Evolutionary conservation across 1,140 invertebrate species (phyloP), one percentile per base, ranked within the genome.

Genomic region (Anoplophora glabripennis): DNA sequence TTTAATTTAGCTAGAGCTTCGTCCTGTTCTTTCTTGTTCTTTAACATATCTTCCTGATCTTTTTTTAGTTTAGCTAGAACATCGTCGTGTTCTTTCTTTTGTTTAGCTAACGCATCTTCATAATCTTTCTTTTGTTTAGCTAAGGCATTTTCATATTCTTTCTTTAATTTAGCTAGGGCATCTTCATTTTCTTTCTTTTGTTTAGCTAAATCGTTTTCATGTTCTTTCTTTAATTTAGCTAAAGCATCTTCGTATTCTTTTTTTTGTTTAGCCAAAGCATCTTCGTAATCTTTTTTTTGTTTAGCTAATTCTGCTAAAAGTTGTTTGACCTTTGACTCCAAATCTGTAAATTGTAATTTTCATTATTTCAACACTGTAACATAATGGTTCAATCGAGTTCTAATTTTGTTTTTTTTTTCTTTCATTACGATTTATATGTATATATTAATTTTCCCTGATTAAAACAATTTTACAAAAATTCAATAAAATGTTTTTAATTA

Each of bases 1-100:
- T 57, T 64, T 33, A 61, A 37, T 28, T 48, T 52, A 10, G 40
- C 12, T 15, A 49, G 55, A 9, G 55, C 61, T 1, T 28, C 14
- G 17, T 61, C 58, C 4, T 55, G 51, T 41, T 64, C n/a, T 15
- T 21, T 28, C 11, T 10, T 47, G 11, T 47, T 18, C 45, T 12
- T n/a, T 34, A 18, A 0, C 11, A 21, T 36, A 18, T 14, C 35
- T 46, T 21, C 37, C 15, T 42, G 28, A 14, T 59, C 57, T n/a
- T 47, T 18, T 9, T 47, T 47, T 4, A 12, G 18, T 14, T 57
- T 53, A 15, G 21, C 53, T 12, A 56, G 14, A 10, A 49, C 51
- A 28, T 9, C 33, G 7, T 64, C 47, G 1, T 56, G 18, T 10
- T 61, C 49, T 37, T 3, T 37, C 36, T 56, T 48, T 10, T 49